Evolutionary conservation across 2,113 vertebrate species (phyloP).

Genomic region (Onychostoma macrolepis): DNA sequence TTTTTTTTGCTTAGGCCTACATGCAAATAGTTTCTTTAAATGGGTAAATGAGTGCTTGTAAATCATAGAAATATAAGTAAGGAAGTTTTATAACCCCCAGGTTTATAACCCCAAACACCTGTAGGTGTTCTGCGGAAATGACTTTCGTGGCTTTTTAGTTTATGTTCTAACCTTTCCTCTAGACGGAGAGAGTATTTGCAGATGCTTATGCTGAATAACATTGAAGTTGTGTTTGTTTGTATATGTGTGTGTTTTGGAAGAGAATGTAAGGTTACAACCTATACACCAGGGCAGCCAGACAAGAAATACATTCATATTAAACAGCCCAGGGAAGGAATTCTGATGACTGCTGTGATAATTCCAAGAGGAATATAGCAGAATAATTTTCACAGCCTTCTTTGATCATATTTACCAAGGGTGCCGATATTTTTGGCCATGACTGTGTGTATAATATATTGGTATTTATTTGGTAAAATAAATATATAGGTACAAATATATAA

Average conservation of each 20-base stretch:
- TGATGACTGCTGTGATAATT: background rate
- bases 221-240: background rate
- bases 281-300: background rate
- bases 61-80: background rate
- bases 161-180: background rate
- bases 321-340: background rate
- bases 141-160: background rate
- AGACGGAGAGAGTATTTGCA: slow-evolving; percentile 3
- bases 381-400: no score
- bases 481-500: no score
- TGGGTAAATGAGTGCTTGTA: background rate
- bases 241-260: slow-evolving; percentile 11
- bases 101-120: background rate
- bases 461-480: no score
- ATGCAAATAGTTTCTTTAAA: background rate
- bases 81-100: background rate
- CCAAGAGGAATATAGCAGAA: no score
- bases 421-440: no score
- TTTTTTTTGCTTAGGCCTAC: background rate
- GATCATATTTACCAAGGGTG: no score
- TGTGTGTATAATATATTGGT: no score
- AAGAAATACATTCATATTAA: slow-evolving; percentile 7
- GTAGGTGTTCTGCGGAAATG: background rate
- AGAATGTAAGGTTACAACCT: background rate
- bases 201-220: background rate